Evolutionary conservation across 2,888 invertebrate genomes (phyloP).

Genomic region (Polia nebulosa): DNA sequence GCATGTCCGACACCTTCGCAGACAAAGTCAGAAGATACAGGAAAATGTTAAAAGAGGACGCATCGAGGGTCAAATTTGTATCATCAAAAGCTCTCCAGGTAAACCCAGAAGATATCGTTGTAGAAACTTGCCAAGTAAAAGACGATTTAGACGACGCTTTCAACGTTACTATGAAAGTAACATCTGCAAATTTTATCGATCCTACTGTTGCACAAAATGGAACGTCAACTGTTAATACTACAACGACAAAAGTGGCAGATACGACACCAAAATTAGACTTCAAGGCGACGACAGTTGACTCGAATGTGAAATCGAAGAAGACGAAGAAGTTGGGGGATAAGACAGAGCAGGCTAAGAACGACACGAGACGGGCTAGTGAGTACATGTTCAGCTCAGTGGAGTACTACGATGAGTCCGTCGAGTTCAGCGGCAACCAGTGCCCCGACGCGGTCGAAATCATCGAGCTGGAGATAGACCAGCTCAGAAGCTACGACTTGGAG

Average conservation of each 20-base stretch:
- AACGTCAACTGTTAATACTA: conserved; percentile 9
- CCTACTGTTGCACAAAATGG: conserved; percentile 6
- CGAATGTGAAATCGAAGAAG: conserved; percentile 6
- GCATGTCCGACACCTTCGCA: conserved; percentile 72
- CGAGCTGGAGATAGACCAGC: conserved; percentile 74
- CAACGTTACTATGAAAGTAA: conserved; percentile 20
- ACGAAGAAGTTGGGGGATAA: conserved; percentile 16
- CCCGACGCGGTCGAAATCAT: conserved; percentile 77
- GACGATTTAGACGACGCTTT: not conserved
- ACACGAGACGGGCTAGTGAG: conserved; percentile 74
- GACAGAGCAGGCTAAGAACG: conserved; percentile 38
- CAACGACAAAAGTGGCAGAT: not conserved
- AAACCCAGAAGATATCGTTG: conserved; percentile 57
- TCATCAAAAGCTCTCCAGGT: conserved; percentile 72
- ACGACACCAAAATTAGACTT: conserved; percentile 30
- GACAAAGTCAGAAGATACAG: conserved; percentile 73
- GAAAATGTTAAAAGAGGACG: conserved; percentile 74
- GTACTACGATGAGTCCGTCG: conserved; percentile 80
- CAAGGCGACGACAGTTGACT: conserved; percentile 35
- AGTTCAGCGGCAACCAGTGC: conserved; percentile 72
- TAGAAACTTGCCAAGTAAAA: conserved; percentile 65
- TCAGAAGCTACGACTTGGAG: conserved; percentile 80
- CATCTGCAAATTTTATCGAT: conserved; percentile 4
- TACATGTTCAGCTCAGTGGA: conserved; percentile 83
- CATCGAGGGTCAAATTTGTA: conserved; percentile 75